phyloP scores from a whole-genome alignment of 2,113 vertebrate species.

The Perca schrenkii region DNA sequence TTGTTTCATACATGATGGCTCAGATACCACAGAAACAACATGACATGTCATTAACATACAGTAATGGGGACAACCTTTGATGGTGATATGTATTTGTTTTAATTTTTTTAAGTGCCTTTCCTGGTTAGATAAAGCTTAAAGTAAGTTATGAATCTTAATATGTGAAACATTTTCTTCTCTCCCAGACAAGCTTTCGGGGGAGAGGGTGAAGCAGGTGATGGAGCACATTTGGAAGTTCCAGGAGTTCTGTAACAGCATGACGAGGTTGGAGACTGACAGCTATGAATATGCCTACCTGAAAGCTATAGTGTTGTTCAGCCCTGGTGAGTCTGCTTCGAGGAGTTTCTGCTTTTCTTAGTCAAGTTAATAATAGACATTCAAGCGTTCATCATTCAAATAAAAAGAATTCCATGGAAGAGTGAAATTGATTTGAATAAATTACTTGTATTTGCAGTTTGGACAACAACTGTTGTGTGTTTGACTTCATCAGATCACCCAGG shows the following conservation, averaged over 20 bases:
- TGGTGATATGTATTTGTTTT: too few relatives aligned
- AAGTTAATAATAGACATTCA: neutral
- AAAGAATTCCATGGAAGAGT: neutral
- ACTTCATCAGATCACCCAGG: slow-evolving; percentile 92
- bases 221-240: slow-evolving; percentile 99
- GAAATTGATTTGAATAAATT: neutral
- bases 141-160: neutral
- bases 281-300: slow-evolving; percentile 99
- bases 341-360: neutral
- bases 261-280: slow-evolving; percentile 93
- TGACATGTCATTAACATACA: neutral
- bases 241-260: slow-evolving; percentile 99
- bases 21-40: neutral
- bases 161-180: slow-evolving; percentile 16
- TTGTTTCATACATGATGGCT: neutral
- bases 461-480: slow-evolving; percentile 26
- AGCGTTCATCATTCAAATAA: neutral
- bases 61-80: neutral
- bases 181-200: slow-evolving; percentile 94
- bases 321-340: slow-evolving; percentile 86
- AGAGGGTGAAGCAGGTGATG: slow-evolving; percentile 98
- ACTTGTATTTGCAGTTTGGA: neutral
- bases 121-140: neutral
- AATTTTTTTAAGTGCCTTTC: neutral
- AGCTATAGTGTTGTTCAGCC: slow-evolving; percentile 97